Base-by-base conservation (phyloP, 2,888 invertebrate species). In the Troglohyphantes excavatus region DNA sequence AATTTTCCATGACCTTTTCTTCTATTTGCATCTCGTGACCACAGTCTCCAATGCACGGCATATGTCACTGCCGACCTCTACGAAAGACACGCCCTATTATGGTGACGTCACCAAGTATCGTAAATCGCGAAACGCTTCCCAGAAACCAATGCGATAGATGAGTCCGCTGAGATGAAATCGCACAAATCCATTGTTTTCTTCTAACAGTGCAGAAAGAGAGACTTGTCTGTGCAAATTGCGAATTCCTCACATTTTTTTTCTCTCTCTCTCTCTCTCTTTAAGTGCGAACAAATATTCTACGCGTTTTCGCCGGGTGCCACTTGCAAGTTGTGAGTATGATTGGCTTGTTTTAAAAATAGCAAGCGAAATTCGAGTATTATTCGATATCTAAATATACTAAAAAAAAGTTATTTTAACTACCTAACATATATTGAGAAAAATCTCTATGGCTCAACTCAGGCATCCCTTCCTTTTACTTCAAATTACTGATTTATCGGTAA, bases 21-120 rank as follows among this genome's bases (percentile, higher is more conserved):
- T n/a, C 53, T 5, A 33, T 81, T 81, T 81, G 21, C 33, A 73
- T 83, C 63, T 73, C 83, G 83, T 83, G 83, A 83, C 73, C 65
- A 29, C 6, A 43, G 81, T 46, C 26, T 43, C 21, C 46, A 53
- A 53, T n/a, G n/a, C 53, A n/a, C 53, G n/a, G n/a, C 53, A 53
- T 53, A 53, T 17, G 13, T 53, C 53, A 53, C n/a, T 17, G 53
- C 17, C n/a, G 73, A 73, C 13, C 73, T 65, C 46, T 65, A 19
- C 73, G 73, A 65, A 65, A 72, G 43, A 21, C 46, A 43, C 13
- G 63, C 17, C 65, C 19, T 73, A 83, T 65, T 73, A 46, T 19
- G 46, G 46, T 83, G 83, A 83, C 83, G 63, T 83, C 83, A 83
- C 63, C 17, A 59, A 39, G 27, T 29, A 61, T 65, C 83, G 65